A percentile compares a stretch with the other conserved stretches of the same genome.
Evolutionary conservation across 2,888 invertebrate species (phyloP).

Genomic region (Andrena dorsata): DNA sequence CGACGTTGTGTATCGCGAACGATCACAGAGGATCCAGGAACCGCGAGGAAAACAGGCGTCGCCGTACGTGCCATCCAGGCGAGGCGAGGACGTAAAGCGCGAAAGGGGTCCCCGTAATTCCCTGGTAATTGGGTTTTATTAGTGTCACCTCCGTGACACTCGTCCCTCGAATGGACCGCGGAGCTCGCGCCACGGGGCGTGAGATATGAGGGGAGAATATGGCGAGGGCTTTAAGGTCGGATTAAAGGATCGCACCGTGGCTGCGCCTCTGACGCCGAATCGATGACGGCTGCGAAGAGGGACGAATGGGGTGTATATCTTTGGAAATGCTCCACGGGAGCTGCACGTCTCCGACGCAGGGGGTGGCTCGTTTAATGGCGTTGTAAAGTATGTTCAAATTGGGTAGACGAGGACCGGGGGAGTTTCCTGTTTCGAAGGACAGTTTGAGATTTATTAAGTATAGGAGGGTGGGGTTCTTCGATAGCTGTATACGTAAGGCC

Average conservation of each 20-base stretch:
- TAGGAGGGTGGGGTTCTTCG: no score
- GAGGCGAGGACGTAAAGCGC: not conserved
- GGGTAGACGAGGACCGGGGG: no score
- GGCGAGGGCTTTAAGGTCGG: constrained; percentile 65
- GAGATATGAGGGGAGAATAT: constrained; percentile 55
- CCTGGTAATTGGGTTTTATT: constrained; percentile 35
- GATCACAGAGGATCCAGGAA: not conserved
- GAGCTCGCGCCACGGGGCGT: constrained; percentile 35
- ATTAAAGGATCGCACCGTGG: constrained; percentile 65
- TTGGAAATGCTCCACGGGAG: constrained; percentile 50
- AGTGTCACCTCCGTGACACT: constrained; percentile 36
- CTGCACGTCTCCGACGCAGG: constrained; percentile 17
- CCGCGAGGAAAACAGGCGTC: no score
- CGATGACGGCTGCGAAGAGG: constrained; percentile 60
- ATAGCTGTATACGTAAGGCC: no score
- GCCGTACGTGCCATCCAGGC: no score
- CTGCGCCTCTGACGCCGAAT: constrained; percentile 41
- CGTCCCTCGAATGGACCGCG: constrained; percentile 25
- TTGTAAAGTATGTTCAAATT: not conserved
- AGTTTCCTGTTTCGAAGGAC: no score
- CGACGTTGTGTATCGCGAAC: not conserved
- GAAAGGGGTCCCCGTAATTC: constrained; percentile 16
- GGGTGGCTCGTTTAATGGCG: not conserved
- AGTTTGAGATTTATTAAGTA: no score
- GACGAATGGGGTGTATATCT: constrained; percentile 67